A percentile compares a stretch with the other conserved stretches of the same genome.
These are phyloP conservation scores for Engystomops pustulosus DNA, from an alignment of 2,113 vertebrate genomes.

Conservation along the genomic window DNA sequence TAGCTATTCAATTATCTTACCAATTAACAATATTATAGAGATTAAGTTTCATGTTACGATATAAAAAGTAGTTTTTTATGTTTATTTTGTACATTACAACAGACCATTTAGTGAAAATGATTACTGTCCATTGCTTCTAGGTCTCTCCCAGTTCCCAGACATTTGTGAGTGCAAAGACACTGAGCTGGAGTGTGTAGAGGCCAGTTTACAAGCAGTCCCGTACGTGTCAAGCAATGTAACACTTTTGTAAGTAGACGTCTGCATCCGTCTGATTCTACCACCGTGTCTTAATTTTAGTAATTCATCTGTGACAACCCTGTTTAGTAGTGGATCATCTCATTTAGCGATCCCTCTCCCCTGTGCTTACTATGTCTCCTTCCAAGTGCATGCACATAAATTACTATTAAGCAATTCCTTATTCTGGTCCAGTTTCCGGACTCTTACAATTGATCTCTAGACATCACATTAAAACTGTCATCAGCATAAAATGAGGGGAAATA, in stretches of 20 bases:
- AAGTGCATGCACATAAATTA: background rate
- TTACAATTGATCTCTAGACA: background rate
- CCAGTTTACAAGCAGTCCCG: constrained; percentile 60
- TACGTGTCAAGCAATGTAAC: constrained; percentile 62
- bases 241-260: constrained; percentile 59
- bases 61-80: background rate
- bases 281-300: constrained; percentile 44
- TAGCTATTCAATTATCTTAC: too few species aligned
- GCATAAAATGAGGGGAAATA: too few species aligned
- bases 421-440: background rate
- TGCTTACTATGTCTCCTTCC: background rate
- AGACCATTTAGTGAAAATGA: constrained; percentile 24
- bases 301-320: background rate
- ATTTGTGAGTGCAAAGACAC: constrained; percentile 64
- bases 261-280: background rate
- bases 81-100: background rate
- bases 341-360: background rate
- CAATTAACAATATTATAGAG: background rate
- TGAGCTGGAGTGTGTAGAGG: constrained; percentile 63
- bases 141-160: constrained; percentile 62
- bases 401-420: background rate
- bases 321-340: background rate
- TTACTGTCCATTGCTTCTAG: constrained; percentile 58
- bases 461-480: background rate
- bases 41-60: background rate